Evolutionary conservation across 2,113 vertebrate species (phyloP), one percentile per base, ranked within the genome.

Genomic region (Herpetotheres cachinnans): DNA sequence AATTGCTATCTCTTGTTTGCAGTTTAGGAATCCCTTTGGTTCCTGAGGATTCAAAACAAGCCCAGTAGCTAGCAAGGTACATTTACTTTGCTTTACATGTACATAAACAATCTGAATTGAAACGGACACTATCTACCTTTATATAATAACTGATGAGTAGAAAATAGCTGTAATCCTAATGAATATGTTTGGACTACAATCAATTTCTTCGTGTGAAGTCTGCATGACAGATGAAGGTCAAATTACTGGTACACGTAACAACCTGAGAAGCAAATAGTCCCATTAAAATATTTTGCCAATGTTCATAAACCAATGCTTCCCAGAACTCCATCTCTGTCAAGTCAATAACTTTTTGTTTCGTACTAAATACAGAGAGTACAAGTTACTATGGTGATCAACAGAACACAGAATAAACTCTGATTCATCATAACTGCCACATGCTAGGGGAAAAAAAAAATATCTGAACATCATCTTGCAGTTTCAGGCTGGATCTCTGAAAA

Each of bases 301-400:
- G 52, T 90, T 96, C 89, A 63, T 82, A 96, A 93, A 78, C 63
- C 65, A 46, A 2, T 74, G 52, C 66, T 85, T 95, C 54, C 62
- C 90, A 91, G 82, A 94, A 80, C 56, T 78, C 85, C 55, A 52
- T 88, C 34, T 44, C 67, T 92, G 73, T 78, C 86, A 93, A 96
- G 82, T 93, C 96, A 93, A 91, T 93, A 96, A 97, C 80, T 96
- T 97, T 97, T 93, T 97, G 81, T 87, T 97, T 85, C 92, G 34
- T 80, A 46, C 95, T 93, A 94, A 96, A 88, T 49, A 92, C 42
- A 11, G 82, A 70, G 70, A 86, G 65, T 12, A 7, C 74, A 90
- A 79, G 97, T 97, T 97, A 85, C 97, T 96, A 97, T 97, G 97
- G 95, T 96, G 94, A 98, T 92, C 26, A 7, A 71, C 30, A 70